Base-by-base conservation (phyloP, 2,888 invertebrate genomes). In the Nymphalis polychloros region DNA sequence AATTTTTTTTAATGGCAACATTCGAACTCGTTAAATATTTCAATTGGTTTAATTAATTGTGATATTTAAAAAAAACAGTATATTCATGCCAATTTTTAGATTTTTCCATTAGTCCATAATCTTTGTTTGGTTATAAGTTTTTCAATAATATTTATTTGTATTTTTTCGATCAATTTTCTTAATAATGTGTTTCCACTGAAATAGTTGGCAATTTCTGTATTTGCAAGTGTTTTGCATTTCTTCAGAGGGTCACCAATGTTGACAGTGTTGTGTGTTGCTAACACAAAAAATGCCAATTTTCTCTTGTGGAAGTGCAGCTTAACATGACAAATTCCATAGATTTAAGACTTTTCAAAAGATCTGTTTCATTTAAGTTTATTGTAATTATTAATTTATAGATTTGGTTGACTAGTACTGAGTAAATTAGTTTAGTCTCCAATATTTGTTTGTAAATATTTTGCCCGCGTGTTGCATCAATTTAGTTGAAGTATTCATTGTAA, bases 401-500 rank as follows among this genome's bases (percentile, higher is more conserved):
- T 66, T 63, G 73, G 71, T 75, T 41, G 41, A 41, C 35, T 72
- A 75, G 76, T 72, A 19, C 10, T 10, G 17, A 17, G 13, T 41
- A 41, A 41, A 17, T 31, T n/a, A 41, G 35, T 64, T 59, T 64
- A 23, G 17, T 66, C 48, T 41, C 10, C 52, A 35, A 1, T 31
- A 19, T 71, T 70, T 73, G 66, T 73, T 75, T 81, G 80, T 81
- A 80, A 79, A 80, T 81, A 80, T 74, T 76, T 70, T 74, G 65
- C 75, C 69, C 52, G 55, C 59, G 31, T 31, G 53, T 63, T 71
- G 61, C 72, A 66, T 71, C 41, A 69, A 55, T 73, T 68, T 67
- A 59, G 46, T 65, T 48, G 13, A 52, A 55, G 64, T 71, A 64
- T 72, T 72, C 57, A 77, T 80, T 88, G 86, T 88, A 88, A 87